Conservation (phyloP, 1,140 invertebrate genomes). For the Colletes gigas region DNA sequence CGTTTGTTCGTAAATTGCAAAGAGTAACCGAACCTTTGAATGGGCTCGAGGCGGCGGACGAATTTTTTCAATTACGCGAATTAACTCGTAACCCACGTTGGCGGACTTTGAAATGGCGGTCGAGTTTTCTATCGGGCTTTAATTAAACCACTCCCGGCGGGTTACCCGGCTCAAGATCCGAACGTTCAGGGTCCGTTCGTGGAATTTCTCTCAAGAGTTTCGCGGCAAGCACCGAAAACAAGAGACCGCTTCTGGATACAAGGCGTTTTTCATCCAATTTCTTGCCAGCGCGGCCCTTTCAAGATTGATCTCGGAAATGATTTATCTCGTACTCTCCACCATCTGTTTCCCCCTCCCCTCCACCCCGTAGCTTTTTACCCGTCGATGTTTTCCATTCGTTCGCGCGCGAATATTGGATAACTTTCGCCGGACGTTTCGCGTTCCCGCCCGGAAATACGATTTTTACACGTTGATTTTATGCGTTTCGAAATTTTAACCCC, state of each 20-base stretch:
- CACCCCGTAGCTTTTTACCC: constrained; percentile 12
- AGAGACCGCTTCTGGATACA: not conserved
- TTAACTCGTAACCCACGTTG: not conserved
- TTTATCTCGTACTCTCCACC: constrained; percentile 41
- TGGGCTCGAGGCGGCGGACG: not conserved
- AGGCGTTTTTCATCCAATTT: constrained; percentile 46
- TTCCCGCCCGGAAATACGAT: not conserved
- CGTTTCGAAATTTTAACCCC: too few species aligned
- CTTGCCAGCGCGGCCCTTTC: constrained; percentile 22
- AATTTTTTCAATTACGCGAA: constrained; percentile 16
- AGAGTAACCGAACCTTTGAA: too few species aligned
- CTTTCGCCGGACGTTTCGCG: not conserved
- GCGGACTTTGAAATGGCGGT: not conserved
- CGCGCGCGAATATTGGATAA: constrained; percentile 13
- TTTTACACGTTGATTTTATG: not conserved
- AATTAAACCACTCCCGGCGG: constrained; percentile 24
- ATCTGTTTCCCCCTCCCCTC: constrained; percentile 38
- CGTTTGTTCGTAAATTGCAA: too few species aligned
- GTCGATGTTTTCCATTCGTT: constrained; percentile 13
- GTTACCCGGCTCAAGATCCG: not conserved
- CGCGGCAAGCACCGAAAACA: constrained; percentile 24
- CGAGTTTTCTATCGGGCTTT: constrained; percentile 16
- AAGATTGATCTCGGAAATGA: constrained; percentile 56
- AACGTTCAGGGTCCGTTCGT: constrained; percentile 6
- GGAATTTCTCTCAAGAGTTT: constrained; percentile 32